Conservation (phyloP, 2,888 invertebrate species). For the Caenorhabditis angaria region DNA sequence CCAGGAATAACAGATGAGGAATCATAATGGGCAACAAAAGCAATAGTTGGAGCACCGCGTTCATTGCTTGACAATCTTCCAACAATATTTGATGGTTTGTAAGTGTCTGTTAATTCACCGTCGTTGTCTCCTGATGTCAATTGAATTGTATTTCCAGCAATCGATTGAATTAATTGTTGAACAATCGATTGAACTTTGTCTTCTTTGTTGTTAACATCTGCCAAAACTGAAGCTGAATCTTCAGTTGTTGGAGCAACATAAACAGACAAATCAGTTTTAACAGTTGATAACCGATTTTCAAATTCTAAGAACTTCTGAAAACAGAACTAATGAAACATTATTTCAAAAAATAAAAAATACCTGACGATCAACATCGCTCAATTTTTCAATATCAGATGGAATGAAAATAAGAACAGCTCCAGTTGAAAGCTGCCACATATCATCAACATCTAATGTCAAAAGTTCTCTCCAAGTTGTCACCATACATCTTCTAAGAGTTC, state of each 20-base stretch:
- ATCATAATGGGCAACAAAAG: slow-evolving; percentile 92
- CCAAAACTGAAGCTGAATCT: slow-evolving; percentile 38
- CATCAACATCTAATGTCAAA: slow-evolving; percentile 52
- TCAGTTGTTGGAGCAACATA: slow-evolving; percentile 56
- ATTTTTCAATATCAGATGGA: slow-evolving; percentile 57
- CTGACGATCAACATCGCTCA: slow-evolving; percentile 51
- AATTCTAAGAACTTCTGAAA: slow-evolving; percentile 59
- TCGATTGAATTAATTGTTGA: slow-evolving; percentile 59
- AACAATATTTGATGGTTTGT: slow-evolving; percentile 31
- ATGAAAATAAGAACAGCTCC: slow-evolving; percentile 70
- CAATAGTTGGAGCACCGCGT: slow-evolving; percentile 82
- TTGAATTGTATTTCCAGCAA: slow-evolving; percentile 69
- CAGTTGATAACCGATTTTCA: slow-evolving; percentile 47
- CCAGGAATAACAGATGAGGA: slow-evolving; percentile 89
- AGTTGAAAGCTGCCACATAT: slow-evolving; percentile 47
- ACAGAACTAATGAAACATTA: neutral
- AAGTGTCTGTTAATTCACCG: slow-evolving; percentile 17
- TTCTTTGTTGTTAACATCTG: slow-evolving; percentile 22
- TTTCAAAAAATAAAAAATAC: slow-evolving; percentile 20
- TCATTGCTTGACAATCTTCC: slow-evolving; percentile 62
- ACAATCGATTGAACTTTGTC: slow-evolving; percentile 48
- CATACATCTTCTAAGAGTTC: slow-evolving; percentile 60
- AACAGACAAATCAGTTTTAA: slow-evolving; percentile 63
- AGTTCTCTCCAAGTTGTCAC: slow-evolving; percentile 68
- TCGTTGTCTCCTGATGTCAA: slow-evolving; percentile 24